phyloP scores from a whole-genome alignment of 1,140 invertebrate species.

The Ladona fulva region DNA sequence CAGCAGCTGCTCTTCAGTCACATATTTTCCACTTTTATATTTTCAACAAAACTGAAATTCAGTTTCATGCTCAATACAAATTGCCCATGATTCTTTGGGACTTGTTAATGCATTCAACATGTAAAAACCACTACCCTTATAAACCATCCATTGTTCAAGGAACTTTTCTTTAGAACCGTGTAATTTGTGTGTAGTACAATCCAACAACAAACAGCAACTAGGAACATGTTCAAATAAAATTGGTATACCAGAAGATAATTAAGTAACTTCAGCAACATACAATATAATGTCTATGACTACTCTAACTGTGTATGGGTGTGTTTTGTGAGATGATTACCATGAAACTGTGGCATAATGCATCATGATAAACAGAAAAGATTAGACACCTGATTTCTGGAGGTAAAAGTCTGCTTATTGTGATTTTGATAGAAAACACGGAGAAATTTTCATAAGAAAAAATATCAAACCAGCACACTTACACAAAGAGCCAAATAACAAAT shows the following conservation, averaged over 20 bases:
- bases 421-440: neutral
- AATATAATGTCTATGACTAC: neutral
- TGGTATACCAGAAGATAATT: neutral
- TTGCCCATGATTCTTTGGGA: neutral
- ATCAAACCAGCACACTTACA: neutral
- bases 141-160: neutral
- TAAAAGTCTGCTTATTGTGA: neutral
- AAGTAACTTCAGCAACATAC: neutral
- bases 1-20: neutral
- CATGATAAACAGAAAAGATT: neutral
- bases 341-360: neutral
- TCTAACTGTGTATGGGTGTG: neutral
- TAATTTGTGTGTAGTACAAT: neutral
- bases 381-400: neutral
- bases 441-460: neutral
- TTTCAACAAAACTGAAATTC: neutral
- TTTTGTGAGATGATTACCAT: neutral
- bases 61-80: neutral
- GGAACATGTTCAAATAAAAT: neutral
- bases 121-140: neutral
- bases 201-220: neutral
- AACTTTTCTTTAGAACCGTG: conserved; percentile 9
- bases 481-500: neutral
- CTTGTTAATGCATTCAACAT: neutral
- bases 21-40: neutral